phyloP scores from a whole-genome alignment of 2,797 vertebrate species.

The Dermochelys coriacea region DNA sequence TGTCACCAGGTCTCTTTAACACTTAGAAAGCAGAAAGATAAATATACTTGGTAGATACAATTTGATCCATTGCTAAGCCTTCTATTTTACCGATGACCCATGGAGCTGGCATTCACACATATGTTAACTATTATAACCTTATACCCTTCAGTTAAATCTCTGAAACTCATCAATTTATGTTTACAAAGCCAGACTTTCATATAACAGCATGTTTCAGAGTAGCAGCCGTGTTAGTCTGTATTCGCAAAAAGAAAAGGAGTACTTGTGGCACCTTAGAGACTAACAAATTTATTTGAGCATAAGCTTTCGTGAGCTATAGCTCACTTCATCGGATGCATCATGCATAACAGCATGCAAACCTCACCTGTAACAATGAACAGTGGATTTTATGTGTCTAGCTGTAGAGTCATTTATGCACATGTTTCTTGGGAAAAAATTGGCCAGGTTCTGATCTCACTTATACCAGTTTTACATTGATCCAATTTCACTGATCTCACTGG shows the following conservation, averaged over 20 bases:
- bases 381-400: background rate
- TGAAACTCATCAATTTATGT: background rate
- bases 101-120: constrained; percentile 44
- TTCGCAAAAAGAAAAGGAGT: too few species aligned
- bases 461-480: background rate
- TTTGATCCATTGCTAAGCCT: constrained; percentile 84
- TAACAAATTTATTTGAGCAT: too few species aligned
- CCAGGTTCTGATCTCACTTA: background rate
- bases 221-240: too few species aligned
- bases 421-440: background rate
- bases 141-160: background rate
- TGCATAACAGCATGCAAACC: background rate
- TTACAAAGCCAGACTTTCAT: background rate
- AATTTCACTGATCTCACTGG: background rate
- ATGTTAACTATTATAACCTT: constrained; percentile 52
- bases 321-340: too few species aligned
- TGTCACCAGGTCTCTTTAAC: constrained; percentile 80
- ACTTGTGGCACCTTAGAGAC: too few species aligned
- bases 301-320: too few species aligned
- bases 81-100: constrained; percentile 81
- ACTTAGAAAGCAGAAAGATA: constrained; percentile 87
- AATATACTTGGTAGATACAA: constrained; percentile 84
- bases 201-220: background rate
- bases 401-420: background rate
- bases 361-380: background rate